These are phyloP conservation scores for Cassiopea xamachana DNA, from an alignment of 30 jellyfish, hydroid and myxozoan genomes.

Conservation along the genomic window DNA sequence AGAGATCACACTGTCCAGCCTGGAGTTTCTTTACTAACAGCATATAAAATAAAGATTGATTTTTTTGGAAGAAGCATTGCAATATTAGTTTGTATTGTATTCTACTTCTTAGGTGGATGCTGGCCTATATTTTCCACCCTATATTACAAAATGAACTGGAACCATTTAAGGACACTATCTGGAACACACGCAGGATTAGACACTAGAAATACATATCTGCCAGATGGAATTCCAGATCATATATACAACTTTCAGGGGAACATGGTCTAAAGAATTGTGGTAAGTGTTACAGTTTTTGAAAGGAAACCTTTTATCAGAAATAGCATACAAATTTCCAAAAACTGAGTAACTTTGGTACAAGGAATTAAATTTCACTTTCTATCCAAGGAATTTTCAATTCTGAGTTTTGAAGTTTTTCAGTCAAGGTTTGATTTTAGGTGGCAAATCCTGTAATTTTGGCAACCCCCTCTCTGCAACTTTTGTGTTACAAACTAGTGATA, in stretches of 20 bases:
- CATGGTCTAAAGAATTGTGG: conserved; percentile 1
- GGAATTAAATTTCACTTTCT: background rate
- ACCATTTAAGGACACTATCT: background rate
- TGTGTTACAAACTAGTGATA: background rate
- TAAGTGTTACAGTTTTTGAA: background rate
- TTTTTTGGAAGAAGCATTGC: background rate
- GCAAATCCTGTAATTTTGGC: background rate
- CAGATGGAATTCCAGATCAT: conserved; percentile 35
- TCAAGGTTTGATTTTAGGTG: background rate
- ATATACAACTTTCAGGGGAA: conserved; percentile 14
- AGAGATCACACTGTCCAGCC: background rate
- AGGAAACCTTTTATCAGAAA: background rate
- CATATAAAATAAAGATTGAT: background rate
- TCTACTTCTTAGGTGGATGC: conserved; percentile 3
- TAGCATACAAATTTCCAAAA: background rate
- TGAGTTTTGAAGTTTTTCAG: background rate
- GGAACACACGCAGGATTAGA: conserved; percentile 22
- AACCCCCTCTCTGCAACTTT: background rate
- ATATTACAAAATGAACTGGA: conserved; percentile 15
- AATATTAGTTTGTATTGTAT: background rate
- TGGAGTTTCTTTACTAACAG: background rate
- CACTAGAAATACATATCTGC: background rate
- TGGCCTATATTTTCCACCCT: conserved; percentile 7
- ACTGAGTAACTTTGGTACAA: background rate
- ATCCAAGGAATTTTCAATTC: background rate